Percentiles rank a stretch among this genome's conserved stretches.
These are phyloP conservation scores for Exaiptasia diaphana DNA, from an alignment of 64 coral and sea anemone genomes.

Conservation along the genomic window DNA sequence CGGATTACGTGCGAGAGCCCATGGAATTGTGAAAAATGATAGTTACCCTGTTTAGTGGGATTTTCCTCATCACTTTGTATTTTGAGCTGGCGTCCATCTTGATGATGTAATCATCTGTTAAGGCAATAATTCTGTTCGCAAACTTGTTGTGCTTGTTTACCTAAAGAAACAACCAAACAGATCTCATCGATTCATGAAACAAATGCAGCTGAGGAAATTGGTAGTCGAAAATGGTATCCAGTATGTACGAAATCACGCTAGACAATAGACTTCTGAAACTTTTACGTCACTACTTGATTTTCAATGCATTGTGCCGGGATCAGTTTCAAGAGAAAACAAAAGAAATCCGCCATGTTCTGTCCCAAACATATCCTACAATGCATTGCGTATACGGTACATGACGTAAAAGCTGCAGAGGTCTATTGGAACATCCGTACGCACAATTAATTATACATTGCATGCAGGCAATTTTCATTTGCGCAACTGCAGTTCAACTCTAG, in stretches of 20 bases:
- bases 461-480: no score
- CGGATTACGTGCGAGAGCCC: neutral
- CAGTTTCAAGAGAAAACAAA: neutral
- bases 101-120: constrained; percentile 51
- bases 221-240: neutral
- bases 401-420: no score
- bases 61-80: constrained; percentile 59
- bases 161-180: constrained; percentile 12
- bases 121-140: constrained; percentile 34
- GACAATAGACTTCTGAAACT: neutral
- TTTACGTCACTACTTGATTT: no score
- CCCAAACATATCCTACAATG: no score
- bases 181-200: neutral
- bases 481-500: no score
- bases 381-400: no score
- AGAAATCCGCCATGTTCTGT: neutral
- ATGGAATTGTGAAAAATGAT: neutral
- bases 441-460: no score
- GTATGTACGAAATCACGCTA: neutral
- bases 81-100: constrained; percentile 64
- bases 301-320: neutral
- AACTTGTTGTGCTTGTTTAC: constrained; percentile 59
- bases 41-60: constrained; percentile 45
- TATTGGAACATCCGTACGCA: no score
- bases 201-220: neutral